Conservation (phyloP, 2,888 invertebrate species). For the Lypha dubia region DNA sequence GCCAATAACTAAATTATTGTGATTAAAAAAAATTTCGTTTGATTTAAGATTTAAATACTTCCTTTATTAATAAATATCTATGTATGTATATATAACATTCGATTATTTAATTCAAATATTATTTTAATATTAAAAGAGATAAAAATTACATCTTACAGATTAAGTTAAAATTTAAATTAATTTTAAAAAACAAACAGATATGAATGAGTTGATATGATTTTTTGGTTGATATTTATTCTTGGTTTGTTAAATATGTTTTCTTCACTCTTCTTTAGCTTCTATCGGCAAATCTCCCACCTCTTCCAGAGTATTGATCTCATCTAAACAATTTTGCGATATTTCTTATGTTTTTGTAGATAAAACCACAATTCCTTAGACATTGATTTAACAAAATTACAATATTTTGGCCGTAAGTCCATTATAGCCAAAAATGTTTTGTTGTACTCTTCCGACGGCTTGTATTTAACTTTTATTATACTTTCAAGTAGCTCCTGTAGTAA, state of each 20-base stretch:
- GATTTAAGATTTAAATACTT: not conserved
- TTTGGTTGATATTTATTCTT: constrained; percentile 68
- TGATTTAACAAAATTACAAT: constrained; percentile 50
- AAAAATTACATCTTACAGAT: constrained; percentile 24
- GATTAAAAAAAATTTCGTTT: not conserved
- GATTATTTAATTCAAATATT: not conserved
- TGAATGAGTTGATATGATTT: constrained; percentile 67
- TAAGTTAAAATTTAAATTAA: constrained; percentile 24
- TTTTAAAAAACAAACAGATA: constrained; percentile 59
- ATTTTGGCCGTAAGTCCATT: constrained; percentile 62
- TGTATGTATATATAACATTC: not conserved
- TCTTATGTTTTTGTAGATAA: constrained; percentile 63
- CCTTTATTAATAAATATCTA: constrained; percentile 2
- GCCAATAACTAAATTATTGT: no score
- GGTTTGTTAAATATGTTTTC: constrained; percentile 67
- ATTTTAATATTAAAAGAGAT: not conserved
- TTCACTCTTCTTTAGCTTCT: constrained; percentile 36
- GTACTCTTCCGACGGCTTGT: constrained; percentile 56
- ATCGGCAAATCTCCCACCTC: not conserved
- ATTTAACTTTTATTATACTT: constrained; percentile 2
- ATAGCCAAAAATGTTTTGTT: not conserved
- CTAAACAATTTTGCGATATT: constrained; percentile 64
- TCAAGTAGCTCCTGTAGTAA: not conserved
- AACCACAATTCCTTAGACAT: constrained; percentile 60
- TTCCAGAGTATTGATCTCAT: not conserved